Conservation (phyloP, 1,140 invertebrate genomes). For the Aphidius gifuensis region DNA sequence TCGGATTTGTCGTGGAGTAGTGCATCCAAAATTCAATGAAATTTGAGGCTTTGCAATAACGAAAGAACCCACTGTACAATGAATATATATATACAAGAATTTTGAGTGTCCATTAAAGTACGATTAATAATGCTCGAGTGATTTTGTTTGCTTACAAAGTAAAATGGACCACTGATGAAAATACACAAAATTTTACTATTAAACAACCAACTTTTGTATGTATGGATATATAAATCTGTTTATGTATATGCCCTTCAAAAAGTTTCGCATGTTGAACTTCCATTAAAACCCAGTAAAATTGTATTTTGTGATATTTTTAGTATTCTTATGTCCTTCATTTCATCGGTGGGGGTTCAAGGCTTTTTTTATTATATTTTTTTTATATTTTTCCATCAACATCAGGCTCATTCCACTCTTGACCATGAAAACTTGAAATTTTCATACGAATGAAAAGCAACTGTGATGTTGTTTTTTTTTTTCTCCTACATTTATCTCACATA, state of each 20-base stretch:
- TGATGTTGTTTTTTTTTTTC: not conserved
- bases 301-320: conserved; percentile 28
- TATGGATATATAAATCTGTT: not conserved
- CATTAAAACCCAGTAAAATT: conserved; percentile 41
- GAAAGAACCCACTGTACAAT: too few relatives aligned
- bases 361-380: not conserved
- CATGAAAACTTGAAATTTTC: conserved; percentile 12
- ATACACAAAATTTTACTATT: too few relatives aligned
- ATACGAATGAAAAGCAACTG: conserved; percentile 9
- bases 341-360: conserved; percentile 12
- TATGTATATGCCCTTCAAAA: conserved; percentile 18
- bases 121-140: too few relatives aligned
- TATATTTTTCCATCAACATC: not conserved
- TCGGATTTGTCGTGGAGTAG: too few relatives aligned
- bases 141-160: too few relatives aligned
- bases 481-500: too few relatives aligned
- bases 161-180: too few relatives aligned
- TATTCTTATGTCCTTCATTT: conserved; percentile 5
- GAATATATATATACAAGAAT: not conserved
- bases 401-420: conserved; percentile 8
- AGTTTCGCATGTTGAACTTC: conserved; percentile 39
- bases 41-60: too few relatives aligned
- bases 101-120: too few relatives aligned
- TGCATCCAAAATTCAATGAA: too few relatives aligned
- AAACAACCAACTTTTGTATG: too few relatives aligned